phyloP scores from a whole-genome alignment of 1,140 invertebrate species.

The Pogonomyrmex barbatus region DNA sequence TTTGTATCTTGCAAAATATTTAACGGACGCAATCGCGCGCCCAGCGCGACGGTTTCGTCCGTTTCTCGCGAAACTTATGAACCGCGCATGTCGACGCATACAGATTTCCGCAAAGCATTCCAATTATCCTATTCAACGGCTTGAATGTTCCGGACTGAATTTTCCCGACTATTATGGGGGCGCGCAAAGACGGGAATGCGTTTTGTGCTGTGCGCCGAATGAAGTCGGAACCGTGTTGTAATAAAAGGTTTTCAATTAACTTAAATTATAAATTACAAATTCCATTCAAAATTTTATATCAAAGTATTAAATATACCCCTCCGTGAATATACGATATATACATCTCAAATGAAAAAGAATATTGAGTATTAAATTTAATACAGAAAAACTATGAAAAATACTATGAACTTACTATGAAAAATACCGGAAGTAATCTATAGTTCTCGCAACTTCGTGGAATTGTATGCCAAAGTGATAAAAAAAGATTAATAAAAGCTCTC shows the following conservation, averaged over 20 bases:
- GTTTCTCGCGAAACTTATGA: constrained; percentile 53
- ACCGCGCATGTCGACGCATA: constrained; percentile 64
- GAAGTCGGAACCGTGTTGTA: not conserved
- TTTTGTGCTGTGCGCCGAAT: not conserved
- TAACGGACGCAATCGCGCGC: constrained; percentile 27
- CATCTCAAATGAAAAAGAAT: not conserved
- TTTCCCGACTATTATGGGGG: constrained; percentile 31
- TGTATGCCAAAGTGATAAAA: not conserved
- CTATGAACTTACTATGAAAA: too few species aligned
- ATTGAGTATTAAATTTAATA: not conserved
- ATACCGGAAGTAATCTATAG: not conserved
- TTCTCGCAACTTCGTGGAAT: not conserved
- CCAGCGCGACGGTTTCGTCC: not conserved
- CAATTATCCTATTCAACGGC: constrained; percentile 60
- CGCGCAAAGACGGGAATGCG: not conserved
- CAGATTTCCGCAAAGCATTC: constrained; percentile 61
- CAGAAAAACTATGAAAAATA: not conserved
- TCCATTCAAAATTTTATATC: not conserved
- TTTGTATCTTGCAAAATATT: constrained; percentile 61
- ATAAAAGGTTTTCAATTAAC: constrained; percentile 45
- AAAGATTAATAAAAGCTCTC: constrained; percentile 15
- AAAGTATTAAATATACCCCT: not conserved
- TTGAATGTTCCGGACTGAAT: constrained; percentile 28
- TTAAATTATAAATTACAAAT: not conserved
- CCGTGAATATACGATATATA: not conserved